Evolutionary conservation across 1,140 invertebrate genomes (phyloP).

Genomic region (Brachionus koreanus): DNA sequence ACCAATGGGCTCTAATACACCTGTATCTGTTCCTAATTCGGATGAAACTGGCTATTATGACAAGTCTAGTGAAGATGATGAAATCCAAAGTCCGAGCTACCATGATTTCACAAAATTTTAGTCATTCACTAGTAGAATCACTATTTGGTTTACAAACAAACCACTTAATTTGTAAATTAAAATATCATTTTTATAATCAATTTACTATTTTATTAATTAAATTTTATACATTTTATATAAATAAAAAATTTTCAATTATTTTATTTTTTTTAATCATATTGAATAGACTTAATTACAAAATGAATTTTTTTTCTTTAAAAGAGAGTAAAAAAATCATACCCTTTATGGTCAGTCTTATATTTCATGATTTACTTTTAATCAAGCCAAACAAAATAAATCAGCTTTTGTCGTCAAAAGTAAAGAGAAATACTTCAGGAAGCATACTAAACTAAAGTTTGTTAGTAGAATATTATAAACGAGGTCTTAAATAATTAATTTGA

Average conservation of each 20-base stretch:
- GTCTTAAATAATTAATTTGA: no score
- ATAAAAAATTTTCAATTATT: background rate
- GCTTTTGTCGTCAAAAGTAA: no score
- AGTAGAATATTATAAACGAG: no score
- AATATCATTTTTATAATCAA: background rate
- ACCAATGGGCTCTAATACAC: background rate
- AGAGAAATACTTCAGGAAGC: no score
- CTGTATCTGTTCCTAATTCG: background rate
- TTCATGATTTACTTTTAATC: no score
- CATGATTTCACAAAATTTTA: constrained; percentile 20
- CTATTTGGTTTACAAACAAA: background rate
- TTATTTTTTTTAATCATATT: no score
- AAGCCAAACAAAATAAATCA: no score
- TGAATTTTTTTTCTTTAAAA: no score
- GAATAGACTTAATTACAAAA: no score
- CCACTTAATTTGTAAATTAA: background rate
- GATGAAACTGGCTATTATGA: background rate
- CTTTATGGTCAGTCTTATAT: no score
- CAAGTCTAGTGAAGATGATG: background rate
- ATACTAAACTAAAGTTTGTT: no score
- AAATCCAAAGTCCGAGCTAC: background rate
- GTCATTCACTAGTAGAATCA: background rate
- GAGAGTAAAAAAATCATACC: no score
- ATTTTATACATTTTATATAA: background rate
- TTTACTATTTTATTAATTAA: background rate